Evolutionary conservation across 2,888 invertebrate species (phyloP), one percentile per base, ranked within the genome.

Genomic region (Diarsia mendica): DNA sequence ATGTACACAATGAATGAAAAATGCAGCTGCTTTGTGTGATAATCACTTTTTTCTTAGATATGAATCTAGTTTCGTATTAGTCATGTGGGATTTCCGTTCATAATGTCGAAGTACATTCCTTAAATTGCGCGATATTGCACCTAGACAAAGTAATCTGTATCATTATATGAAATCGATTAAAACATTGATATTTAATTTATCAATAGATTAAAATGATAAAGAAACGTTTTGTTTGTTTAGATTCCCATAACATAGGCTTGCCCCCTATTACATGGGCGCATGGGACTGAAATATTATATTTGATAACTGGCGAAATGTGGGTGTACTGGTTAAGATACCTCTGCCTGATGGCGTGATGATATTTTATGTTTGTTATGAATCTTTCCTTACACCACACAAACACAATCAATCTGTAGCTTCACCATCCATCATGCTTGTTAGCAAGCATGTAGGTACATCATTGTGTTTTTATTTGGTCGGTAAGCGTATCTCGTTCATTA

Each of bases 1-100:
- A 76, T 55, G 18, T 44, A 44, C 23, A 78, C 63, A 82, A 23
- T 82, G 18, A 58, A 70, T 72, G 48, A 82, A 77, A 77, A 78
- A 78, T 73, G 33, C 46, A 77, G 55, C 33, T 61, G 28, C 55
- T 60, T 64, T 78, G 48, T 60, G 51, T 63, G 58, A 60, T 49
- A 55, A 68, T 49, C 6, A 55, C 75, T 75, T 75, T 60, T 65
- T 79, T 0, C 15, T 48, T n/a, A 46, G 80, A 77, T 71, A 67
- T 28, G 48, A 58, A 67, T 80, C 70, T 55, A 67, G 39, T 71
- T 55, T 77, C 33, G 51, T 67, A 60, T 81, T 67, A 75, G n/a
- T 66, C 69, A 81, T 53, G 39, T 60, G 66, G 67, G 61, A 67
- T 74, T 73, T 66, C 72, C 66, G 72, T 66, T 33, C 23, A 65